Evolutionary conservation across 2,113 vertebrate species (phyloP), one percentile per base, ranked within the genome.

Genomic region (Dasyprocta punctata): DNA sequence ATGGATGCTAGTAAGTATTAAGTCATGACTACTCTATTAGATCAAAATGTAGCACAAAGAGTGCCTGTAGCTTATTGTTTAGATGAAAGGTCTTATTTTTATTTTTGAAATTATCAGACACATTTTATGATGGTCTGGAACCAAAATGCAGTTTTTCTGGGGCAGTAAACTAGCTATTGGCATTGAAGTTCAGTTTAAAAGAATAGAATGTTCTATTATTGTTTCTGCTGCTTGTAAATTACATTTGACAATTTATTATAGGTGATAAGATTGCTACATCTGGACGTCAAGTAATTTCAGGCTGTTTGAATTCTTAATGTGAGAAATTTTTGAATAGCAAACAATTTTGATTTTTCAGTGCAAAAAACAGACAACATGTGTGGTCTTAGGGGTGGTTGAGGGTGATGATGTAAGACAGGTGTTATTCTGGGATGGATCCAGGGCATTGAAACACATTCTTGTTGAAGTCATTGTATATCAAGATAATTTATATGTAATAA

Each of bases 1-100:
- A 97, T 97, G 93, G 90, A 92, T 98, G 98, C 98, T 98, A 98
- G 98, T 98, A 98, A 96, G 98, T 97, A 98, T 98, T 88, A 98
- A 97, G 87, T 97, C 90, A 90, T 97, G 86, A 97, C 86, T 95
- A 96, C 96, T 95, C 92, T 92, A 77, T 98, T 98, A 97, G 97
- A 94, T 97, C 54, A 97, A 93, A 97, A 97, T 85, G 80, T 98
- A 97, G 95, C 88, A 96, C 92, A 92, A 95, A 96, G 94, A 97
- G 0, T 26, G 75, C 86, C 88, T 98, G 49, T 60, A 52, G n/a
- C 65, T 96, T 89, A 87, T 24, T 90, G 41, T 36, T 0, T 0
- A 77, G 44, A 22, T 80, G 89, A 92, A 63, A 71, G 82, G 7
- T 84, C 82, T 28, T 88, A 22, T 77, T 96, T 97, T 93, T 71